Evolutionary conservation across 92 coral and sea anemone genomes (phyloP), one percentile per base, ranked within the genome.

Genomic region (Porites evermanni): DNA sequence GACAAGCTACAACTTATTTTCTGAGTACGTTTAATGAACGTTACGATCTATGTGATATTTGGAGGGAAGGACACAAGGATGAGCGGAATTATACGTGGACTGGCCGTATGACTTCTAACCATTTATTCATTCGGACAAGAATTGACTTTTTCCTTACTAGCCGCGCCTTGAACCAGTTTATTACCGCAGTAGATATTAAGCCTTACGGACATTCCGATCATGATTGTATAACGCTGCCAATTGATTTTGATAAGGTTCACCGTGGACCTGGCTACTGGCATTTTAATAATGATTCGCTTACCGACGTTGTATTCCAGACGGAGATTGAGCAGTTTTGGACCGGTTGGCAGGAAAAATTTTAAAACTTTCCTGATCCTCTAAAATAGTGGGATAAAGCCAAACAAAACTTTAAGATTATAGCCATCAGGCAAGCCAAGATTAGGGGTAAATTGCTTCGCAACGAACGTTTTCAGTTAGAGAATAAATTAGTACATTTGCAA

Each of bases 311-410:
- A 29, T 29, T 29, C 32, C 32, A 29, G 32, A 29, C 4, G 0
- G 32, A 29, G 32, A 29, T 29, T 29, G 32, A 29, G 32, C 32
- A 2, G 32, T 29, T 29, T 29, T 29, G 32, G 32, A 29, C 32
- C 32, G 32, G 32, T 29, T 29, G 32, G 32, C 32, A 29, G 32
- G 32, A 29, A 29, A 3, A 29, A 29, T 29, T 29, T 29, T 2
- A 29, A 1, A 29, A 29, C 32, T 29, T 29, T 29, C 2, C 32
- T 3, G 32, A 29, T 29, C 32, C 32, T 29, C 32, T 29, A 2
- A 29, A 29, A 29, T 85, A 84, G 88, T 76, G 88, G 88, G 84
- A 85, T 18, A 85, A 85, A 65, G 84, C 85, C 13, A 66, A 76
- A 50, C 52, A 67, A 16, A 16, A 77, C 14, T 85, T 85, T 77